phyloP scores from a whole-genome alignment of 2,113 vertebrate genomes.

The Leucosticte australis region DNA sequence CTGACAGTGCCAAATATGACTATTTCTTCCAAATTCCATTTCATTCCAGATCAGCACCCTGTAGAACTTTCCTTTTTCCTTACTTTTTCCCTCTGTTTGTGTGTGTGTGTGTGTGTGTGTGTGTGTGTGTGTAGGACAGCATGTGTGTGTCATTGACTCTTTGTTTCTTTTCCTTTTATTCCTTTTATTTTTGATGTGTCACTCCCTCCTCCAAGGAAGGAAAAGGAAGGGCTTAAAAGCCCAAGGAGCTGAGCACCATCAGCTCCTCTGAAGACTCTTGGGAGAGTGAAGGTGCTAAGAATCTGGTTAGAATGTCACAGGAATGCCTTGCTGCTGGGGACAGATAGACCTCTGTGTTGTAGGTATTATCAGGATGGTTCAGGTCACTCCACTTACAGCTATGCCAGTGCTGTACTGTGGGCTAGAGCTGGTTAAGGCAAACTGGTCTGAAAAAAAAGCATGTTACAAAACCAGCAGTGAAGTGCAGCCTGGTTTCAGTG shows the following conservation, averaged over 20 bases:
- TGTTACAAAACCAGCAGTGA: neutral
- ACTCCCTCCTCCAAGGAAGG: neutral
- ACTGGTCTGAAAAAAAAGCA: neutral
- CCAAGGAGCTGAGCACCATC: neutral
- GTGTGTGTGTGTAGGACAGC: neutral
- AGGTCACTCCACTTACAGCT: neutral
- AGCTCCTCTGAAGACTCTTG: neutral
- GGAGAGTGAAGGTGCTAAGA: neutral
- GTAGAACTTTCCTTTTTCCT: neutral
- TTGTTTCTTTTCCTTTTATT: neutral
- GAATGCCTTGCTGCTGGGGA: neutral
- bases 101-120: neutral
- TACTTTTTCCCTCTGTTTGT: neutral
- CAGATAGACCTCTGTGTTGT: neutral
- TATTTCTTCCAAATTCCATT: slow-evolving; percentile 53
- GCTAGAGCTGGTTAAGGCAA: neutral
- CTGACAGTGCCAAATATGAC: slow-evolving; percentile 62
- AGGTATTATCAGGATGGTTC: neutral
- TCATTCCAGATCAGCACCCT: slow-evolving; percentile 37
- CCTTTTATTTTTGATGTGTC: rapidly evolving
- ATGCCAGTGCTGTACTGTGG: neutral
- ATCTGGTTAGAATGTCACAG: slow-evolving; percentile 5
- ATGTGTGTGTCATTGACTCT: neutral
- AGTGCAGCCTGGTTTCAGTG: neutral
- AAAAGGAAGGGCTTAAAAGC: neutral